Conservation (phyloP, 92 coral and sea anemone genomes). For the Epizoanthus rinbou region DNA sequence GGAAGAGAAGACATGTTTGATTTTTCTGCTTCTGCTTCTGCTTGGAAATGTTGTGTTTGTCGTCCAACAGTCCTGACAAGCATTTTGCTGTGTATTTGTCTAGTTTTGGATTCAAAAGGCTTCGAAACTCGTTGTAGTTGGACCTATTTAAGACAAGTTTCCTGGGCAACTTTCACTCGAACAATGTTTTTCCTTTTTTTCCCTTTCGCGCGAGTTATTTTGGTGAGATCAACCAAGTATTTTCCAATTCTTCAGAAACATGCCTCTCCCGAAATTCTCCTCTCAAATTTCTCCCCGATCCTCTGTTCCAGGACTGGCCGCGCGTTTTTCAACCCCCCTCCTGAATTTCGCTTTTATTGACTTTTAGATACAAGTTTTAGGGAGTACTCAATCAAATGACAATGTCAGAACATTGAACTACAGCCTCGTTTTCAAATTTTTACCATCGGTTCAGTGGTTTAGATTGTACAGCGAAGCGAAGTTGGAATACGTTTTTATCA, state of each 20-base stretch:
- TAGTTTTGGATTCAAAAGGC: slow-evolving; percentile 64
- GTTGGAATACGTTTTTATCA: background rate
- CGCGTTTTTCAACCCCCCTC: background rate
- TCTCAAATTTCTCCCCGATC: background rate
- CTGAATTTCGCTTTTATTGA: background rate
- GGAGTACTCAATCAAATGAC: background rate
- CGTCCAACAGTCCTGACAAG: background rate
- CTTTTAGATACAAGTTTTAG: background rate
- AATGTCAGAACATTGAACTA: background rate
- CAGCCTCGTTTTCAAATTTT: slow-evolving; percentile 2
- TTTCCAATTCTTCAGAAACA: slow-evolving; percentile 50
- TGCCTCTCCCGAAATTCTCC: slow-evolving; percentile 54
- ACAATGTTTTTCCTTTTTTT: slow-evolving; percentile 46
- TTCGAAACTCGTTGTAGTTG: slow-evolving; percentile 45
- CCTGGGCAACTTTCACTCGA: slow-evolving; percentile 33
- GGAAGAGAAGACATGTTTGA: slow-evolving; percentile 27
- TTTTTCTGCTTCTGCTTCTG: slow-evolving; percentile 27
- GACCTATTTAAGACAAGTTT: slow-evolving; percentile 38
- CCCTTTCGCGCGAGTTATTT: slow-evolving; percentile 48
- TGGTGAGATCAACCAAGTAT: slow-evolving; percentile 39
- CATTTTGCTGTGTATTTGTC: slow-evolving; percentile 27
- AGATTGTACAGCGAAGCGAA: background rate
- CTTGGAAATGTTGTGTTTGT: slow-evolving; percentile 20
- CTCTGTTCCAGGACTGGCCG: slow-evolving; percentile 1
- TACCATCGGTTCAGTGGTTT: background rate